A percentile compares a stretch with the other conserved stretches of the same genome.
phyloP scores from a whole-genome alignment of 23 tunicate species.

The Oikopleura dioica region DNA sequence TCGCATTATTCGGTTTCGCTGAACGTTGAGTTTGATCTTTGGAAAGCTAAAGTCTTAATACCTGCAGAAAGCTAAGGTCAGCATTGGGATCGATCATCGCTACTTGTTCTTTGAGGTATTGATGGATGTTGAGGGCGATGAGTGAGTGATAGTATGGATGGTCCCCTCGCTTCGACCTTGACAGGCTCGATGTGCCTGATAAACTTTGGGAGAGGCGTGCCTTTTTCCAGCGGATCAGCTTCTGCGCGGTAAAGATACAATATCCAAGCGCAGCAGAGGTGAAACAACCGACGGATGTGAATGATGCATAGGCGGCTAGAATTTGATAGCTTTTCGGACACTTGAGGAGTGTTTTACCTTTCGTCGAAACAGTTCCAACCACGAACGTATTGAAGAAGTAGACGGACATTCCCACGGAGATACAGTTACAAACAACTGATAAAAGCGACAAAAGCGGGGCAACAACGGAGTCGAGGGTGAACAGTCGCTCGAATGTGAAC shows the following conservation, averaged over 20 bases:
- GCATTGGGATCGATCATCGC: neutral
- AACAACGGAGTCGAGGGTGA: too few species aligned
- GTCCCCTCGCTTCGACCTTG: neutral
- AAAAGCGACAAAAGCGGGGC: neutral
- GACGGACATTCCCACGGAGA: neutral
- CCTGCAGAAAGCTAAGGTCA: neutral
- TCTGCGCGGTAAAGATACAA: neutral
- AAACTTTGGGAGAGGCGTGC: too few species aligned
- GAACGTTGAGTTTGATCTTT: too few species aligned
- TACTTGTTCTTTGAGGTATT: neutral
- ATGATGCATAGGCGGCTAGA: neutral
- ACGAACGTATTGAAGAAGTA: constrained; percentile 1
- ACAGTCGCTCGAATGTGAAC: too few species aligned
- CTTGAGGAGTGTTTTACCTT: too few species aligned
- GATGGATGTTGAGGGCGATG: constrained; percentile 4
- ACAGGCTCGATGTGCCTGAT: neutral
- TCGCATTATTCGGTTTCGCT: neutral
- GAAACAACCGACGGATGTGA: neutral
- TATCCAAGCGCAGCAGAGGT: neutral
- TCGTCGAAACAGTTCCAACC: neutral
- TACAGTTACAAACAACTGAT: neutral
- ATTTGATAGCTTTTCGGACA: neutral
- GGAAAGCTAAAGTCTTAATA: too few species aligned
- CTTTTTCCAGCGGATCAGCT: too few species aligned
- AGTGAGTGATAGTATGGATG: neutral